Percentiles rank a stretch among this genome's conserved stretches.
These are phyloP conservation scores for Polydrusus pterygomalis DNA, from an alignment of 2,888 invertebrate genomes.

Conservation along the genomic window DNA sequence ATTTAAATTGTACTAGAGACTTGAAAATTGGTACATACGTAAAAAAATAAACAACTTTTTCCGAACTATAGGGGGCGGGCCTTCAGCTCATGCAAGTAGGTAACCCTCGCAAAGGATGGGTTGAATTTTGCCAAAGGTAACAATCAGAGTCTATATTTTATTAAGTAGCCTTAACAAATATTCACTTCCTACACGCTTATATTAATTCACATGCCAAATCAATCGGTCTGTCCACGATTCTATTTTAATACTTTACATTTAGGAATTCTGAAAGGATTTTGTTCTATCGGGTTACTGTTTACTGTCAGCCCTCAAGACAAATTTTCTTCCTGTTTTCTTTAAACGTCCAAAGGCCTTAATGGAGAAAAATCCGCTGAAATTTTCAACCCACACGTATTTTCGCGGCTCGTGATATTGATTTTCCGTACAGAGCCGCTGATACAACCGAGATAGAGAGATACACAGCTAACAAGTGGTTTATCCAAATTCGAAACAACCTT, in stretches of 20 bases:
- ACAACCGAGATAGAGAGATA: conserved; percentile 17
- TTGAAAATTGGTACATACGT: no score
- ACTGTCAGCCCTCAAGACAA: background rate
- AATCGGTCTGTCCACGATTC: no score
- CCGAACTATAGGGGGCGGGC: no score
- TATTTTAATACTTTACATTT: background rate
- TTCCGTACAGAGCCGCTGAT: conserved; percentile 11
- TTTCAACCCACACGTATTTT: conserved; percentile 12
- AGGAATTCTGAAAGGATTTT: background rate
- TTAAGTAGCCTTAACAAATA: no score
- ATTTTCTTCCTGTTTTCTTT: background rate
- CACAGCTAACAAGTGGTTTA: conserved; percentile 27
- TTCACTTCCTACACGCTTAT: no score
- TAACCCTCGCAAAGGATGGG: no score
- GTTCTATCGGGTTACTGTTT: background rate
- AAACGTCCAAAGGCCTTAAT: background rate
- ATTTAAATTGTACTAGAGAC: no score
- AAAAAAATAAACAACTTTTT: no score
- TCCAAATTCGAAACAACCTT: conserved; percentile 5
- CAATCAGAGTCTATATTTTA: no score
- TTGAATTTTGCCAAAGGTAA: no score
- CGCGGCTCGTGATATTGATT: conserved; percentile 18
- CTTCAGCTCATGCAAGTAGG: no score
- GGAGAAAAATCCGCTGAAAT: conserved; percentile 1
- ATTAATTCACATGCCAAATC: no score